Evolutionary conservation across 2,888 invertebrate genomes (phyloP).

Genomic region (Polymixis flavicincta): DNA sequence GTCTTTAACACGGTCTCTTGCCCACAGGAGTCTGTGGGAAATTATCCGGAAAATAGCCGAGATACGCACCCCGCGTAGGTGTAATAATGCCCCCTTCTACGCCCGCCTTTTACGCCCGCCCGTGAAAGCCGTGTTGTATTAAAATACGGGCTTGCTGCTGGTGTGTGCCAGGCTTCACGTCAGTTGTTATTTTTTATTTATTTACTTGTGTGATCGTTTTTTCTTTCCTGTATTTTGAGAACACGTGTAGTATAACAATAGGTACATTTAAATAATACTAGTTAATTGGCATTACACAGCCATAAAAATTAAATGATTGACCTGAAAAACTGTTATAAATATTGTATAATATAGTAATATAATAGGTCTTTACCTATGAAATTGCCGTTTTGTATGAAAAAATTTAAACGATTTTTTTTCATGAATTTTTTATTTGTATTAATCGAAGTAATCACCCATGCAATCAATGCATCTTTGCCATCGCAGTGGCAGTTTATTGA

Average conservation of each 20-base stretch:
- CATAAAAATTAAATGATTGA: background rate
- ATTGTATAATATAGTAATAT: too few relatives aligned
- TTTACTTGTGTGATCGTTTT: background rate
- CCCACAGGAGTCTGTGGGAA: slow-evolving; percentile 77
- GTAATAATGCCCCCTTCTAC: slow-evolving; percentile 73
- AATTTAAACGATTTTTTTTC: too few relatives aligned
- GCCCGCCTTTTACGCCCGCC: slow-evolving; percentile 55
- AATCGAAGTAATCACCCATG: too few relatives aligned
- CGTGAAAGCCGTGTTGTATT: slow-evolving; percentile 45
- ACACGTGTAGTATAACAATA: too few relatives aligned
- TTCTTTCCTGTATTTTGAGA: background rate
- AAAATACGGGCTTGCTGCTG: slow-evolving; percentile 37
- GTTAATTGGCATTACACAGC: background rate
- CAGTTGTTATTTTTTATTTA: slow-evolving; percentile 20
- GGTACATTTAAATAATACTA: too few relatives aligned
- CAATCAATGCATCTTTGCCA: too few relatives aligned
- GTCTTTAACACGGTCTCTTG: slow-evolving; percentile 83
- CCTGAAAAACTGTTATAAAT: too few relatives aligned
- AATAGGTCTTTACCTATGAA: too few relatives aligned
- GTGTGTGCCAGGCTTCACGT: slow-evolving; percentile 42
- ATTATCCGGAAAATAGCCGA: slow-evolving; percentile 87
- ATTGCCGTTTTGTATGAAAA: too few relatives aligned
- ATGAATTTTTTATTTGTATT: too few relatives aligned
- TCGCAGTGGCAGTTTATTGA: too few relatives aligned
- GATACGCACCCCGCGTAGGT: slow-evolving; percentile 75